phyloP scores from a whole-genome alignment of 2,113 vertebrate genomes.

The Pygoscelis adeliae region DNA sequence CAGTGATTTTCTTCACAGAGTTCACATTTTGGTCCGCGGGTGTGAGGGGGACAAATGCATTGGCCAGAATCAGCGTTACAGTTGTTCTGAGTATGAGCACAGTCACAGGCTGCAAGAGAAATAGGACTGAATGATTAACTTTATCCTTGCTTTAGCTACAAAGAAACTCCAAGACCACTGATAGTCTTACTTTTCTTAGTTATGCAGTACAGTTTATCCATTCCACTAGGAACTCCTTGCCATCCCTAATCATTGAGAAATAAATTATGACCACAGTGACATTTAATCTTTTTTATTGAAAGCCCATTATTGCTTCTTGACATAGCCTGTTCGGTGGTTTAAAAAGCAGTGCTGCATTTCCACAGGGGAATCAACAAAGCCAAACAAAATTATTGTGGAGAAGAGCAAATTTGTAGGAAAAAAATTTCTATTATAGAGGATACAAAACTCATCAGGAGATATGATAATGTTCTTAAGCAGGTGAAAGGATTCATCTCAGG shows the following conservation, averaged over 20 bases:
- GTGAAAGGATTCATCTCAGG: neutral
- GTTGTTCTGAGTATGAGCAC: slow-evolving; percentile 86
- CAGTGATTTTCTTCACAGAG: slow-evolving; percentile 83
- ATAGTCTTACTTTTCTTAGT: neutral
- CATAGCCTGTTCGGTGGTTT: neutral
- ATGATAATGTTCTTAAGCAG: neutral
- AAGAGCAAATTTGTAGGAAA: neutral
- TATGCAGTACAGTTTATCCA: neutral
- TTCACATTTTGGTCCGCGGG: slow-evolving; percentile 82
- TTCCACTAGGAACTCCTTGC: neutral
- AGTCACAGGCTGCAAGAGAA: slow-evolving; percentile 84
- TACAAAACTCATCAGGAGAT: neutral
- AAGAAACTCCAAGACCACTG: neutral
- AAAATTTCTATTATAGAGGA: neutral
- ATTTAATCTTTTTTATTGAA: neutral
- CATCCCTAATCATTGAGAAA: neutral
- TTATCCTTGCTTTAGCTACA: neutral
- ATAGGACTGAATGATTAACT: neutral
- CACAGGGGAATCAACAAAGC: neutral
- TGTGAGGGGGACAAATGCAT: slow-evolving; percentile 89
- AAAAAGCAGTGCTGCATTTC: neutral
- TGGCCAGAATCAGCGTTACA: slow-evolving; percentile 82
- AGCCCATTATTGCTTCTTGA: neutral
- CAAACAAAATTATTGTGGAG: neutral
- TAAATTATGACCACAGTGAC: neutral